These are phyloP conservation scores for Ditula angustiorana DNA, from an alignment of 2,888 invertebrate genomes.

Conservation along the genomic window DNA sequence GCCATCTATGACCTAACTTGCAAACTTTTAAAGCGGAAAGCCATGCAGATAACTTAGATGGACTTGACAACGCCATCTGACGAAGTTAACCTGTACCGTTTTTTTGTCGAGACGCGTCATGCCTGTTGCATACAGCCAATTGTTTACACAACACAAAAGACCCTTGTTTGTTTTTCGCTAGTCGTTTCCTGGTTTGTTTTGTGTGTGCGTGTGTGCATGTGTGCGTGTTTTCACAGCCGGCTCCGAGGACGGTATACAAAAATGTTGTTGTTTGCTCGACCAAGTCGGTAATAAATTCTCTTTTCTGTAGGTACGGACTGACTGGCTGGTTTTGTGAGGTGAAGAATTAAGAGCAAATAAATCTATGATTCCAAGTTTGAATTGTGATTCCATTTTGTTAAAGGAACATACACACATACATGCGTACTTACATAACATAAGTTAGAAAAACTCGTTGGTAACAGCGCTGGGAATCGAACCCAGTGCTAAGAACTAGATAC, in stretches of 20 bases:
- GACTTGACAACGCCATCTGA: constrained; percentile 62
- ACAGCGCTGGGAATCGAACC: too few species aligned
- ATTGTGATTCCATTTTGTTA: background rate
- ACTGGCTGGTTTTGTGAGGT: constrained; percentile 18
- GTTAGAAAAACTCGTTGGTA: too few species aligned
- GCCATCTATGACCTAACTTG: constrained; percentile 59
- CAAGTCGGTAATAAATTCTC: constrained; percentile 75
- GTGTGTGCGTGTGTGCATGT: constrained; percentile 67
- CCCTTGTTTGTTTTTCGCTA: constrained; percentile 86
- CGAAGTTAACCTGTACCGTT: constrained; percentile 67
- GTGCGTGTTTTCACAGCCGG: constrained; percentile 80
- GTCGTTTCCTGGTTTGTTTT: constrained; percentile 86
- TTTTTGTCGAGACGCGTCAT: constrained; percentile 72
- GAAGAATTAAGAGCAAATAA: constrained; percentile 14
- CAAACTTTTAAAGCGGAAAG: constrained; percentile 46
- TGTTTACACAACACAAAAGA: constrained; percentile 85
- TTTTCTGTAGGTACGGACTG: constrained; percentile 45
- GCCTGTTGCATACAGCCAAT: constrained; percentile 84
- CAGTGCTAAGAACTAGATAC: too few species aligned
- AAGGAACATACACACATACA: too few species aligned
- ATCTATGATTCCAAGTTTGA: background rate
- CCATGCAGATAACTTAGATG: constrained; percentile 34
- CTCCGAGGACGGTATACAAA: constrained; percentile 76
- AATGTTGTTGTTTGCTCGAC: constrained; percentile 79
- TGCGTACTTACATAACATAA: too few species aligned